Evolutionary conservation across 2,797 vertebrate genomes (phyloP), one percentile per base, ranked within the genome.

Genomic region (Pseudochirops corinnae): DNA sequence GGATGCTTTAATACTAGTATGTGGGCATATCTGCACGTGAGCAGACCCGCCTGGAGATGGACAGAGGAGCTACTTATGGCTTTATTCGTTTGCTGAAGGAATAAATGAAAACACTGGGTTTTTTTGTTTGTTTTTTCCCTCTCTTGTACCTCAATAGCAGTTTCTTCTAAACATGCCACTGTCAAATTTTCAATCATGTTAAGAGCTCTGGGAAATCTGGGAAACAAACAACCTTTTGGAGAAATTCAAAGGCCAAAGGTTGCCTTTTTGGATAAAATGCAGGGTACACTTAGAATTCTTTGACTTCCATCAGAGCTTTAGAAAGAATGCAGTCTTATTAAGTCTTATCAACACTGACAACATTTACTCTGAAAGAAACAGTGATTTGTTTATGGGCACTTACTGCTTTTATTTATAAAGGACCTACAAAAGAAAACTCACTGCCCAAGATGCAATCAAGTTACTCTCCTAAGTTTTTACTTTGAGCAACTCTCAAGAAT

Each of bases 61-160:
- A 46, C 46, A 46, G 46, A 46, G 46, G 2, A 46, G 46, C 46
- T n/a, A 97, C 93, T 98, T 98, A 97, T 29, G 46, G 92, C 97
- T 98, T 97, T 82, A 67, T 97, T 98, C 90, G 58, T 97, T 98
- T 98, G 97, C 58, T 97, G 93, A 57, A 96, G 96, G 56, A 96
- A 90, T 39, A 96, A 98, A 98, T 91, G 55, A 95, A 98, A 93
- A 29, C 31, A 60, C 31, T 57, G 6, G 55, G 16, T 16, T 26
- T 26, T 39, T 29, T 62, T 33, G 60, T 14, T 62, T 33, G 13
- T 18, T 21, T 46, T 82, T 82, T 24, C 10, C 3, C 3, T 50
- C 24, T 87, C 7, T 46, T 96, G 55, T 96, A 92, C 0, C 2
- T 97, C 98, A 96, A 93, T 97, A 96, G 52, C 16, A 97, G 11